These are phyloP conservation scores for Microtus montanus DNA, from an alignment of 2,113 vertebrate genomes.

Conservation along the genomic window DNA sequence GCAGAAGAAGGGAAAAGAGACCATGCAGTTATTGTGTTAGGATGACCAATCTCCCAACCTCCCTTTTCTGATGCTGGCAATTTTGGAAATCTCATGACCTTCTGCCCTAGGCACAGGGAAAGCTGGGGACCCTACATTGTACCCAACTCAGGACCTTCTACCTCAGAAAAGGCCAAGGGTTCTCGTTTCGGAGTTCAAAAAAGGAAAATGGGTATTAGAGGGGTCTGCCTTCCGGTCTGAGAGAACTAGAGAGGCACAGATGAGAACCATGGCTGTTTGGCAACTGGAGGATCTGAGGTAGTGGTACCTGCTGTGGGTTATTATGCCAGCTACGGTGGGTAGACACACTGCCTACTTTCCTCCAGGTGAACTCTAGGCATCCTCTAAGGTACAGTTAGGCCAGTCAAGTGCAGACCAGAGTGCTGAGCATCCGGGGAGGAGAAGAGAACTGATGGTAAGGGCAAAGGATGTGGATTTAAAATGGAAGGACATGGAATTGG, in stretches of 20 bases:
- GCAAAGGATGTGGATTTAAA: background rate
- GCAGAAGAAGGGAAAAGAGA: background rate
- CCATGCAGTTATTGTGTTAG: background rate
- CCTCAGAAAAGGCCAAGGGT: background rate
- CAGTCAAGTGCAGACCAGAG: background rate
- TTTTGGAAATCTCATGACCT: fast-evolving
- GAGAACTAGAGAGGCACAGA: background rate
- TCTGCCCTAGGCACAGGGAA: background rate
- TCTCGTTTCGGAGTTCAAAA: background rate
- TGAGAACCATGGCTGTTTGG: background rate
- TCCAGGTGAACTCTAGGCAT: fast-evolving
- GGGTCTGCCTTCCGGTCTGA: background rate
- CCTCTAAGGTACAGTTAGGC: fast-evolving
- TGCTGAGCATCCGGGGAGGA: background rate
- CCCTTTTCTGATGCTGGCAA: background rate
- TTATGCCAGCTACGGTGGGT: background rate
- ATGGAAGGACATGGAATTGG: background rate
- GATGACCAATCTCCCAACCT: background rate
- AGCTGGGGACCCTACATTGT: background rate
- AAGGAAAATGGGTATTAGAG: no score
- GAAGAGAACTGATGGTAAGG: background rate
- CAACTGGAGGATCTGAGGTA: background rate
- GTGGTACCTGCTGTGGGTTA: background rate
- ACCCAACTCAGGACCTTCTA: background rate
- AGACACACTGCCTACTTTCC: background rate